Percentiles rank a stretch among this genome's conserved stretches.
Evolutionary conservation across 2,888 invertebrate genomes (phyloP).

Genomic region (Steromphala cineraria): DNA sequence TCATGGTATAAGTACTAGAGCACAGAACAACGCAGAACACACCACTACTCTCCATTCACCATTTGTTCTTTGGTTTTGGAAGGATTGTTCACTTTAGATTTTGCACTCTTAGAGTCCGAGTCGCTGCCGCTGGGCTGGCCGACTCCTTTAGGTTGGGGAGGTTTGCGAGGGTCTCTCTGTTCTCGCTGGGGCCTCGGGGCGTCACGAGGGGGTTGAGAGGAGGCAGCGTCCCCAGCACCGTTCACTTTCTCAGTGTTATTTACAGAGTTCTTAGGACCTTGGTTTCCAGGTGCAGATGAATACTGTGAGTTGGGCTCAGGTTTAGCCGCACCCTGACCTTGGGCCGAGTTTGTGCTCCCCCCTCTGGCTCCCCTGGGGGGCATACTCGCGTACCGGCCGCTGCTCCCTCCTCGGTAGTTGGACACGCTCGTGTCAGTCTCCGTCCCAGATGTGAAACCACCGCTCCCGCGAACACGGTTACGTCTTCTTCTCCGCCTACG

Average conservation of each 20-base stretch:
- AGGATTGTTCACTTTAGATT: constrained; percentile 44
- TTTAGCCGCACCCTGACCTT: neutral
- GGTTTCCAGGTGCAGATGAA: neutral
- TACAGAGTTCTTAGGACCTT: constrained; percentile 18
- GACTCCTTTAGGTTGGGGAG: constrained; percentile 30
- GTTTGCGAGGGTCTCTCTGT: constrained; percentile 30
- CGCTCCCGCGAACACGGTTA: constrained; percentile 58
- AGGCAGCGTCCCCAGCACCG: constrained; percentile 27
- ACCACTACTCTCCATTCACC: constrained; percentile 63
- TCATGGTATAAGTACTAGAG: constrained; percentile 16
- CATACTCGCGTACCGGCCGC: constrained; percentile 18
- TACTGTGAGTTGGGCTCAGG: constrained; percentile 16
- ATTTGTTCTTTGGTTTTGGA: constrained; percentile 53
- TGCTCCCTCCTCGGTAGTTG: constrained; percentile 49
- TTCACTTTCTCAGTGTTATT: constrained; percentile 22
- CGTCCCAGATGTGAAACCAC: constrained; percentile 64
- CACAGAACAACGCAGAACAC: neutral
- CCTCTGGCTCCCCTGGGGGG: constrained; percentile 11
- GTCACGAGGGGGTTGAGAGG: constrained; percentile 18
- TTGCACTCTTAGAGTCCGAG: constrained; percentile 56
- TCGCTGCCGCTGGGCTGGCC: constrained; percentile 58
- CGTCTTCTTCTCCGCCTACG: constrained; percentile 50
- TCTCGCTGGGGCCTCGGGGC: constrained; percentile 24
- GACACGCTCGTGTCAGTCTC: constrained; percentile 69
- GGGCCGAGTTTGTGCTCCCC: neutral